phyloP scores from a whole-genome alignment of 1,140 invertebrate species.

The Ctenoplectra terminalis region DNA sequence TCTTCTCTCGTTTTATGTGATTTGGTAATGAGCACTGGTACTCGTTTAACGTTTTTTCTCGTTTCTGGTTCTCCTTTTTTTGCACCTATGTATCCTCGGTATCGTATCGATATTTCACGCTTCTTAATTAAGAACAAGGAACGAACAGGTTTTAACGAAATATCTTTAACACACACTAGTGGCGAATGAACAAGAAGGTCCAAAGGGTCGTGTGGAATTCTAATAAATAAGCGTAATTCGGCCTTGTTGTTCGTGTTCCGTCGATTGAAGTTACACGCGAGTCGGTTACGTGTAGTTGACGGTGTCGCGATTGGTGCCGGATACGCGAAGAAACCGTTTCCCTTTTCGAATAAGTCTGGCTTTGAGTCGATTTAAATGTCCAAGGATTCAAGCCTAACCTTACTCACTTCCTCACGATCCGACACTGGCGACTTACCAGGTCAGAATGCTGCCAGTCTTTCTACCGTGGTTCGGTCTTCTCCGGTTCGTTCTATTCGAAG shows the following conservation, averaged over 20 bases:
- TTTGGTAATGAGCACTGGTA: not conserved
- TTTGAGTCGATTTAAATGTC: slow-evolving; percentile 66
- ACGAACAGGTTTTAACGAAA: not conserved
- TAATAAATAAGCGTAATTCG: slow-evolving; percentile 63
- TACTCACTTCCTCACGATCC: slow-evolving; percentile 71
- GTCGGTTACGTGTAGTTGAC: not conserved
- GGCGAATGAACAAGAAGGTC: slow-evolving; percentile 37
- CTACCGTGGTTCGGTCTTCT: slow-evolving; percentile 7
- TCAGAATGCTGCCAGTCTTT: slow-evolving; percentile 75
- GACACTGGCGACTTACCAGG: slow-evolving; percentile 81
- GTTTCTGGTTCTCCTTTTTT: not conserved
- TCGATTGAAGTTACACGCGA: not conserved
- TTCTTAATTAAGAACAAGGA: not conserved
- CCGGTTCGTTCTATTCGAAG: slow-evolving; percentile 43
- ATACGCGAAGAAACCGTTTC: slow-evolving; percentile 29
- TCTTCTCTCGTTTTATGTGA: not conserved
- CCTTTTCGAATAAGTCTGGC: slow-evolving; percentile 13
- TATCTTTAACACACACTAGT: not conserved
- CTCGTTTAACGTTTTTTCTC: not conserved
- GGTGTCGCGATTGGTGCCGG: not conserved
- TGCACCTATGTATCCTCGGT: not conserved
- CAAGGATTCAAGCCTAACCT: slow-evolving; percentile 27
- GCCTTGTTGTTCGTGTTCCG: not conserved
- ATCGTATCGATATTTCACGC: not conserved
- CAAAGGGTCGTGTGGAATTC: not conserved